Evolutionary conservation across 2,797 vertebrate genomes (phyloP).

Genomic region (Artibeus jamaicensis): DNA sequence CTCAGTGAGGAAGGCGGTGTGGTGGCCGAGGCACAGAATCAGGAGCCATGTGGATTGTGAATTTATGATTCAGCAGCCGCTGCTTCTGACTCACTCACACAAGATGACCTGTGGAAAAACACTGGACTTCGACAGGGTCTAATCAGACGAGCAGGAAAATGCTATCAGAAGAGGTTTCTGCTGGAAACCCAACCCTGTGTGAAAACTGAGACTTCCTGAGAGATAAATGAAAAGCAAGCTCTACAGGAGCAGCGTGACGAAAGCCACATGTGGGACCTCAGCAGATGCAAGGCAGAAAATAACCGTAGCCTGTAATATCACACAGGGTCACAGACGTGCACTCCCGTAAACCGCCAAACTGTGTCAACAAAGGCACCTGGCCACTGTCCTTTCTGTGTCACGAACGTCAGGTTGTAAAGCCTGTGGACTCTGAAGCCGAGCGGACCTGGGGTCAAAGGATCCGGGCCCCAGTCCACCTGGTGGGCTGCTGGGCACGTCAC

Average conservation of each 20-base stretch:
- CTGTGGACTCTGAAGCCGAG: background rate
- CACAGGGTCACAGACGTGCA: slow-evolving; percentile 64
- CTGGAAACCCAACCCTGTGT: slow-evolving; percentile 80
- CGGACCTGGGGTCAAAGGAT: background rate
- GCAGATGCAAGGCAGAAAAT: slow-evolving; percentile 74
- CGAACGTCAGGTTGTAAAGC: background rate
- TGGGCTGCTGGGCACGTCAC: too few species aligned
- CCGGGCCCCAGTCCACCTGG: background rate
- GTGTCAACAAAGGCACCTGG: slow-evolving; percentile 55
- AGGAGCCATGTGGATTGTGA: slow-evolving; percentile 12
- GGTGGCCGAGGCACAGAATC: slow-evolving; percentile 33
- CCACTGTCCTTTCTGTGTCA: slow-evolving; percentile 43
- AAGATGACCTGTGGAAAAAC: slow-evolving; percentile 61
- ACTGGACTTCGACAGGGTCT: slow-evolving; percentile 59
- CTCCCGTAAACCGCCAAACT: slow-evolving; percentile 36
- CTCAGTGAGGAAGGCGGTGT: slow-evolving; percentile 54
- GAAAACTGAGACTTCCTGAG: slow-evolving; percentile 83
- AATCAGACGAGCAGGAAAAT: slow-evolving; percentile 74
- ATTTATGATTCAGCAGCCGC: slow-evolving; percentile 40
- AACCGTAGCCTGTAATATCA: slow-evolving; percentile 68
- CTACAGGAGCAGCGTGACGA: slow-evolving; percentile 74
- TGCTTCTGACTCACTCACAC: slow-evolving; percentile 54
- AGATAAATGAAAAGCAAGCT: slow-evolving; percentile 82
- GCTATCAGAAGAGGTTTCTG: slow-evolving; percentile 72
- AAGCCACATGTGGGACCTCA: slow-evolving; percentile 64